Evolutionary conservation across 2,888 invertebrate species (phyloP).

Genomic region (Euplagia quadripunctaria): DNA sequence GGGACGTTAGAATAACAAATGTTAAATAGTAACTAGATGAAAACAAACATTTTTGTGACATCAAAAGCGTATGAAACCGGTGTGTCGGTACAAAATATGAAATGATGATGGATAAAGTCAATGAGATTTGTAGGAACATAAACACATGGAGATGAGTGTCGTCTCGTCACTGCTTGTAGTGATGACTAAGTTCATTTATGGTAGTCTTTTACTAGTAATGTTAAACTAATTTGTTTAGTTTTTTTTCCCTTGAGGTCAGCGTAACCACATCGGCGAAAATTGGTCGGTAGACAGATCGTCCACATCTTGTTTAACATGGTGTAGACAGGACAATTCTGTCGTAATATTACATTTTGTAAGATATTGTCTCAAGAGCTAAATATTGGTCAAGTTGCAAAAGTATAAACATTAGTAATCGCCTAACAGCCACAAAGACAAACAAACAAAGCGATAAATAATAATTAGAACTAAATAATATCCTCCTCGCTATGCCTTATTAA

Average conservation of each 20-base stretch:
- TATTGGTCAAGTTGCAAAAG: slow-evolving; percentile 1
- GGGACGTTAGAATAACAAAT: neutral
- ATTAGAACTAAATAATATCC: slow-evolving; percentile 29
- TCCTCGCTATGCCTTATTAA: slow-evolving; percentile 24
- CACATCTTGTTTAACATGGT: neutral
- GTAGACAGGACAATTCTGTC: neutral
- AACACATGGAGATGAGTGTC: neutral
- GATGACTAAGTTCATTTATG: too few species aligned
- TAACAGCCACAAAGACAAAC: slow-evolving; percentile 8
- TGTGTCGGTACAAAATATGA: neutral
- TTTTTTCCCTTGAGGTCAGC: too few species aligned
- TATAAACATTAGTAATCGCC: slow-evolving; percentile 9
- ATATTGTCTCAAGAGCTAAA: slow-evolving; percentile 1
- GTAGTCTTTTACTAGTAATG: too few species aligned
- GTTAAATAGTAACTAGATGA: neutral
- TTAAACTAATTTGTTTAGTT: too few species aligned
- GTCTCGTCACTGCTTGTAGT: neutral
- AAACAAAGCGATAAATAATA: slow-evolving; percentile 21
- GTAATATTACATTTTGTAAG: neutral
- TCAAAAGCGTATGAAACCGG: neutral
- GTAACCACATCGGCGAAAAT: neutral
- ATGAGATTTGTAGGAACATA: neutral
- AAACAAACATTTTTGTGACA: neutral
- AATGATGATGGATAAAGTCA: neutral
- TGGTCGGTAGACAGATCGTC: neutral